A percentile compares a stretch with the other conserved stretches of the same genome.
These are phyloP conservation scores for Gastrophryne carolinensis DNA, from an alignment of 2,797 vertebrate genomes.

Conservation along the genomic window DNA sequence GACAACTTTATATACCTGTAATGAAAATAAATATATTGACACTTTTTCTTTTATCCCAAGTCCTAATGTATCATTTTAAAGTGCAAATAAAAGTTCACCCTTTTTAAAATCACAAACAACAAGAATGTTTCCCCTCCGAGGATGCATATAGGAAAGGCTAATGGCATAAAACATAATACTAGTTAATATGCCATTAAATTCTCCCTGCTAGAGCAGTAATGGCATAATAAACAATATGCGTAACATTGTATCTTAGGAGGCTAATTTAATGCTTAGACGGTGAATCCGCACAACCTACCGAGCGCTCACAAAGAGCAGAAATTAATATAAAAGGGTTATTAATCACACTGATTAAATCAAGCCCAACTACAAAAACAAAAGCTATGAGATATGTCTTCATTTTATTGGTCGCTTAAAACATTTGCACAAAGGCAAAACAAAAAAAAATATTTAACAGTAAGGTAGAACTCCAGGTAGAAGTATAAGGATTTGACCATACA, in stretches of 20 bases:
- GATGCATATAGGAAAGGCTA: not conserved
- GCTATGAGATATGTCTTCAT: not conserved
- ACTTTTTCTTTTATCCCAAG: not conserved
- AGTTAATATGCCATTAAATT: conserved; percentile 39
- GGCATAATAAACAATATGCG: conserved; percentile 38
- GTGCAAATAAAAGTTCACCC: conserved; percentile 1
- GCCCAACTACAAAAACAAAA: not conserved
- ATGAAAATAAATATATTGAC: not conserved
- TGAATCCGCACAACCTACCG: not conserved
- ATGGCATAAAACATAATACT: conserved; percentile 14
- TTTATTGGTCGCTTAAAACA: not conserved
- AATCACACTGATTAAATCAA: not conserved
- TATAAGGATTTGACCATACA: too few species aligned
- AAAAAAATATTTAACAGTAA: too few species aligned
- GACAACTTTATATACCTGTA: not conserved
- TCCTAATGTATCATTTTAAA: conserved; percentile 1
- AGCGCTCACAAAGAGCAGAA: not conserved
- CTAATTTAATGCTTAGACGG: conserved; percentile 4
- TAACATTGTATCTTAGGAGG: conserved; percentile 3
- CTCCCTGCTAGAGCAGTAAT: conserved; percentile 26
- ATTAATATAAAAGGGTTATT: conserved; percentile 6
- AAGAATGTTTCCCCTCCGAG: not conserved
- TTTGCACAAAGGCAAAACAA: not conserved
- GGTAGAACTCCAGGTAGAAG: too few species aligned
- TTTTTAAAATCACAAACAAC: conserved; percentile 14